Evolutionary conservation across 2,797 vertebrate species (phyloP), one percentile per base, ranked within the genome.

Genomic region (Apogon hyalosoma): DNA sequence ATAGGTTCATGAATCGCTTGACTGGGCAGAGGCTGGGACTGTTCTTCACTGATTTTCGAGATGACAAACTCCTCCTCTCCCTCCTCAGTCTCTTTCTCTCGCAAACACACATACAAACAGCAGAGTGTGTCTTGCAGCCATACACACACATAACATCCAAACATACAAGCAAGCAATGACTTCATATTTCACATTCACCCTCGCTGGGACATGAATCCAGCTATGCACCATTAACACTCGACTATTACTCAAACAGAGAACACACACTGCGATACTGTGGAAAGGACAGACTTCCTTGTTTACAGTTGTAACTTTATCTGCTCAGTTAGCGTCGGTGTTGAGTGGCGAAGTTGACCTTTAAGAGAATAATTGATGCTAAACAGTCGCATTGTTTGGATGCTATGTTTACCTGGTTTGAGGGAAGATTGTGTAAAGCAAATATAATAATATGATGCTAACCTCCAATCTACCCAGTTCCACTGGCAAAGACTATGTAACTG

Each of bases 1-100:
- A 91, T 88, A 73, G 85, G 79, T 81, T 88, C 75, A 75, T 85
- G 83, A 80, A 75, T 76, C 50, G 80, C 85, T 79, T 82, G 72
- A 77, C 61, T 69, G 77, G 72, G 53, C 82, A 87, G 53, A 73
- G 61, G 54, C 75, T 67, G 19, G 45, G 50, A 63, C 57, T 63
- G 69, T 65, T 80, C 70, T 77, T 75, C 57, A 62, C 78, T 59
- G 82, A 83, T 74, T 88, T 83, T 75, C 24, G 43, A 80, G 71
- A 54, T 80, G 72, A 84, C 79, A 80, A 73, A 79, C 63, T 71
- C 73, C 55, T 52, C 60, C 66, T 51, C 52, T 61, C 36, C 38
- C 66, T 21, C 58, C 15, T 2, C 18, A 39, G 41, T 69, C 13
- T 69, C 33, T 48, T 24, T 38, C 39, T 51, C 33, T 38, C 28